phyloP scores from a whole-genome alignment of 2,888 invertebrate genomes.

The Aphodius sticticus region DNA sequence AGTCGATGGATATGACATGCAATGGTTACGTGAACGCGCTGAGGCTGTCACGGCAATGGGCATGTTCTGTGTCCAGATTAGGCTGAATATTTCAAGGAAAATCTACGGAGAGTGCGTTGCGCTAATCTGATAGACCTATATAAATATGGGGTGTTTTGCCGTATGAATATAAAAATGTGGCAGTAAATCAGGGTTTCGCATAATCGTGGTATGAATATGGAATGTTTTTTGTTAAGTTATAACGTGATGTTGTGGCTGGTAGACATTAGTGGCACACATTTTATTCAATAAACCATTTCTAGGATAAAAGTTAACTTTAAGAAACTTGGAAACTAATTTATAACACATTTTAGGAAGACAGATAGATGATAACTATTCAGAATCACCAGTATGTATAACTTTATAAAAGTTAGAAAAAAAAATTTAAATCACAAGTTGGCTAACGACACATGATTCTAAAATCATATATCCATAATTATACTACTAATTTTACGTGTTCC shows the following conservation, averaged over 20 bases:
- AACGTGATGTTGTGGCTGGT: neutral
- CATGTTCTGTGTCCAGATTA: neutral
- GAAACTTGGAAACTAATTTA: too few relatives aligned
- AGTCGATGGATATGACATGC: neutral
- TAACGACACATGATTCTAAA: too few relatives aligned
- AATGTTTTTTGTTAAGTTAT: neutral
- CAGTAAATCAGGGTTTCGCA: neutral
- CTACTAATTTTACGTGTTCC: too few relatives aligned
- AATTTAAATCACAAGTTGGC: too few relatives aligned
- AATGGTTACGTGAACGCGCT: neutral
- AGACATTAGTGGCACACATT: too few relatives aligned
- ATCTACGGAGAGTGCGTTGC: neutral
- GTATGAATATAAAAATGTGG: neutral
- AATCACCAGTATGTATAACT: too few relatives aligned
- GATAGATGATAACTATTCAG: too few relatives aligned
- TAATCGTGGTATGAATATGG: neutral
- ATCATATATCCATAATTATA: too few relatives aligned
- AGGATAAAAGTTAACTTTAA: too few relatives aligned
- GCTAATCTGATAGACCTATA: constrained; percentile 4
- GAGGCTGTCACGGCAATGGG: neutral
- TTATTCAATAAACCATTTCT: too few relatives aligned
- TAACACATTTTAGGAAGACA: too few relatives aligned
- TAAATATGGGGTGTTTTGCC: neutral
- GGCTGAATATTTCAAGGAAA: neutral
- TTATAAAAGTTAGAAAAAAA: too few relatives aligned